phyloP scores from a whole-genome alignment of 2,113 vertebrate species.

The Rhinogobius similis region DNA sequence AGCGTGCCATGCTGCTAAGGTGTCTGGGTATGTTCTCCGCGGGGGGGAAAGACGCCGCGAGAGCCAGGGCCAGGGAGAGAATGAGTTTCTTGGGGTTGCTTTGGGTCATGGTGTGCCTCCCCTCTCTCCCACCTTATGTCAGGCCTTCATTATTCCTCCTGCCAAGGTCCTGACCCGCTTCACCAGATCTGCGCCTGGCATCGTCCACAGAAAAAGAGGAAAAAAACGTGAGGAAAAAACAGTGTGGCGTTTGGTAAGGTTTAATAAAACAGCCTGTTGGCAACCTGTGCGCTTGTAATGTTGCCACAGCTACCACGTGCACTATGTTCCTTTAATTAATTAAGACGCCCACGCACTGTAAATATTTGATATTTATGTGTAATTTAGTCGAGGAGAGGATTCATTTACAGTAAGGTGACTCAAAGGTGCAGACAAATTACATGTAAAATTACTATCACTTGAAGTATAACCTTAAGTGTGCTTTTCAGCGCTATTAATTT shows the following conservation, averaged over 20 bases:
- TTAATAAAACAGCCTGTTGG: constrained; percentile 18
- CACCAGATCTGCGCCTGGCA: constrained; percentile 3
- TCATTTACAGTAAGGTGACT: constrained; percentile 1
- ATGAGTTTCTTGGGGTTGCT: constrained; percentile 48
- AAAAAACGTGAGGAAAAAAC: background rate
- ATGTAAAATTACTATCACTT: background rate
- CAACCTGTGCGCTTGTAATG: constrained; percentile 1
- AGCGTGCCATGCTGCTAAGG: constrained; percentile 52
- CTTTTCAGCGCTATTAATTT: background rate
- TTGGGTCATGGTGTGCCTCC: constrained; percentile 51
- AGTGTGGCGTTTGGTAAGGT: constrained; percentile 2
- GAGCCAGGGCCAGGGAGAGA: constrained; percentile 36
- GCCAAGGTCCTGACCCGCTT: constrained; percentile 65
- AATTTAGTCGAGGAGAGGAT: background rate
- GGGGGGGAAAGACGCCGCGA: constrained; percentile 45
- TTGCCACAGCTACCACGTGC: background rate
- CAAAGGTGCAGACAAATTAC: background rate
- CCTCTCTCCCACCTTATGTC: constrained; percentile 67
- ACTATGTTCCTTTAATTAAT: constrained; percentile 1
- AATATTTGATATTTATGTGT: constrained; percentile 5
- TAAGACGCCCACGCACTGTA: background rate
- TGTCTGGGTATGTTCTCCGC: constrained; percentile 54
- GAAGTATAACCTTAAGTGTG: background rate
- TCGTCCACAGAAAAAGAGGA: constrained; percentile 8
- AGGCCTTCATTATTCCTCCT: constrained; percentile 59